Conservation (phyloP, 2,797 vertebrate genomes). For the Trichosurus vulpecula region DNA sequence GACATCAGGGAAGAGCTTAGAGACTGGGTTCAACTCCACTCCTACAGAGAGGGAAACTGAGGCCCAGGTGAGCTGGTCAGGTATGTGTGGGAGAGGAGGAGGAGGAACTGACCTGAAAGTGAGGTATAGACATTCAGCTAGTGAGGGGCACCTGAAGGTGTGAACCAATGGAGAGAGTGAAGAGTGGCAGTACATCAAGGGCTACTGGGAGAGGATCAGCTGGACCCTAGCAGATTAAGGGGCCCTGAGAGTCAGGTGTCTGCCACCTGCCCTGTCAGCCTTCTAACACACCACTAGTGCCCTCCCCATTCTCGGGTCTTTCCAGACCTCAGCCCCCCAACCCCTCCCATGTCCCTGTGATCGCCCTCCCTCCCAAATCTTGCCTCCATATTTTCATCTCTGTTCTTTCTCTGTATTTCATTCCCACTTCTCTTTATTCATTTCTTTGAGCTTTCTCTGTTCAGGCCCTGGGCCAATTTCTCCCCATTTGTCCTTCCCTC, state of each 20-base stretch:
- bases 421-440: slow-evolving; percentile 16
- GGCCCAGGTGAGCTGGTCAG: neutral
- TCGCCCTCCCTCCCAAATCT: slow-evolving; percentile 17
- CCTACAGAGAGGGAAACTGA: neutral
- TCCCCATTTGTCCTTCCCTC: neutral
- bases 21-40: neutral
- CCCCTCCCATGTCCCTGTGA: slow-evolving; percentile 25
- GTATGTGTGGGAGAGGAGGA: neutral
- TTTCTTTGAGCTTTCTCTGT: neutral
- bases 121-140: slow-evolving; percentile 10
- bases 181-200: neutral
- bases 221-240: neutral
- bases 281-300: neutral
- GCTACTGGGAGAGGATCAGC: neutral
- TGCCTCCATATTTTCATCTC: neutral
- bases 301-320: neutral
- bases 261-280: neutral
- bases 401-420: slow-evolving; percentile 25
- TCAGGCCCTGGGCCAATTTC: slow-evolving; percentile 23
- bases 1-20: neutral
- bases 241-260: slow-evolving; percentile 19
- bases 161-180: neutral
- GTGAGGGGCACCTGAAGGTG: neutral
- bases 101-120: neutral
- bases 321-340: slow-evolving; percentile 19